These are phyloP conservation scores for Kryptopterus vitreolus DNA, from an alignment of 2,797 vertebrate genomes.

Conservation along the genomic window DNA sequence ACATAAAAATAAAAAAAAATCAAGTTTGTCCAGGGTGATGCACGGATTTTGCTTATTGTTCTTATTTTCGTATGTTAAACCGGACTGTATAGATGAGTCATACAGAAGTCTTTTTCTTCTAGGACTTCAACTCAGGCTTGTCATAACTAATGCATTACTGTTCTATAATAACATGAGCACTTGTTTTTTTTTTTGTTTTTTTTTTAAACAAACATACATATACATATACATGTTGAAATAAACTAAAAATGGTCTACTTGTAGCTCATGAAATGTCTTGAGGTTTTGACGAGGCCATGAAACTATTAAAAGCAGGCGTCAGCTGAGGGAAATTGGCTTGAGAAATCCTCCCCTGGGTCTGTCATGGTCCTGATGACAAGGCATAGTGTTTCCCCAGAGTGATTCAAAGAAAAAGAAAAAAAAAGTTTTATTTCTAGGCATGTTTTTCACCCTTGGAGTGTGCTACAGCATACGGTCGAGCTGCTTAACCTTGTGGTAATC, in stretches of 20 bases:
- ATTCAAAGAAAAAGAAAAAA: no score
- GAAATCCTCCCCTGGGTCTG: neutral
- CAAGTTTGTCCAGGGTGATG: conserved; percentile 2
- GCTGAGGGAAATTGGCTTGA: neutral
- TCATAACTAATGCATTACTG: neutral
- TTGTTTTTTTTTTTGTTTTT: neutral
- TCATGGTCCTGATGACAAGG: neutral
- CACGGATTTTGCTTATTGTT: neutral
- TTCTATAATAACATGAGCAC: neutral
- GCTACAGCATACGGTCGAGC: conserved; percentile 8
- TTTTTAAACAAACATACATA: no score
- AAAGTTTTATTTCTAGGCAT: conserved; percentile 24
- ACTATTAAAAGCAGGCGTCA: neutral
- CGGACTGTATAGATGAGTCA: conserved; percentile 16
- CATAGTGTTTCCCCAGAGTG: neutral
- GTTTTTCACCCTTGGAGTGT: conserved; percentile 12
- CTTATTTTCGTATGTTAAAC: conserved; percentile 7
- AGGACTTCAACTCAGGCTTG: neutral
- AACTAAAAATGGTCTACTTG: neutral
- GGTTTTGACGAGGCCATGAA: neutral
- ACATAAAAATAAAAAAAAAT: neutral
- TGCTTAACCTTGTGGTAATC: conserved; percentile 41
- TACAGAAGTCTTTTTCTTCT: conserved; percentile 19
- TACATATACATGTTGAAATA: no score
- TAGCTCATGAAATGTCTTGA: neutral